Percentiles rank a stretch among this genome's conserved stretches.
Conservation (phyloP, 2,888 invertebrate species). For the Diplolepis rosae region DNA sequence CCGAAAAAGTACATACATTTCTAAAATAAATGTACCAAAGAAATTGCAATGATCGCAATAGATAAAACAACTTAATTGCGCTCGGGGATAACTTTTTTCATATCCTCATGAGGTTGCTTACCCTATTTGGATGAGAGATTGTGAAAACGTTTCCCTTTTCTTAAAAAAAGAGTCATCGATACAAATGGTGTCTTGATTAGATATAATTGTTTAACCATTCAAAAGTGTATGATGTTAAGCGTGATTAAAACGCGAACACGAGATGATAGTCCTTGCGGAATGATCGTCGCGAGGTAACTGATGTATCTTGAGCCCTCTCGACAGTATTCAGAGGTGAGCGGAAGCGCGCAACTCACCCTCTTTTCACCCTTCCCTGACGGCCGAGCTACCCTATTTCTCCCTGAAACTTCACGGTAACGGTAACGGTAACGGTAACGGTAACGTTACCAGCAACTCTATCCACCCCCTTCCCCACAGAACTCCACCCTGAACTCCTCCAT, state of each 20-base stretch:
- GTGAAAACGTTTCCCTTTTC: background rate
- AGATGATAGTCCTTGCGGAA: constrained; percentile 62
- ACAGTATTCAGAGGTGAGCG: constrained; percentile 56
- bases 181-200: background rate
- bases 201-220: background rate
- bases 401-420: constrained; percentile 33
- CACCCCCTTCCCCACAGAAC: constrained; percentile 35
- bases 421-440: constrained; percentile 27
- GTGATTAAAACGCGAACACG: constrained; percentile 20
- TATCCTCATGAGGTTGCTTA: background rate
- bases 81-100: background rate
- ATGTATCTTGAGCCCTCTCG: constrained; percentile 56
- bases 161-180: background rate
- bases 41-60: constrained; percentile 6
- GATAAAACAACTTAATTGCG: background rate
- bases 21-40: too few relatives aligned
- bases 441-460: constrained; percentile 37
- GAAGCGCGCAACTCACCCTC: constrained; percentile 61
- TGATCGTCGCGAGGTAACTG: constrained; percentile 71
- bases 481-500: constrained; percentile 37
- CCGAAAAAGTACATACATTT: too few relatives aligned
- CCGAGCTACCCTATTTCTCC: constrained; percentile 33
- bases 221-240: background rate
- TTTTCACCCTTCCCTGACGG: constrained; percentile 32
- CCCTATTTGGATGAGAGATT: constrained; percentile 2